Evolutionary conservation across 2,113 vertebrate species (phyloP), one percentile per base, ranked within the genome.

Genomic region (Equus quagga): DNA sequence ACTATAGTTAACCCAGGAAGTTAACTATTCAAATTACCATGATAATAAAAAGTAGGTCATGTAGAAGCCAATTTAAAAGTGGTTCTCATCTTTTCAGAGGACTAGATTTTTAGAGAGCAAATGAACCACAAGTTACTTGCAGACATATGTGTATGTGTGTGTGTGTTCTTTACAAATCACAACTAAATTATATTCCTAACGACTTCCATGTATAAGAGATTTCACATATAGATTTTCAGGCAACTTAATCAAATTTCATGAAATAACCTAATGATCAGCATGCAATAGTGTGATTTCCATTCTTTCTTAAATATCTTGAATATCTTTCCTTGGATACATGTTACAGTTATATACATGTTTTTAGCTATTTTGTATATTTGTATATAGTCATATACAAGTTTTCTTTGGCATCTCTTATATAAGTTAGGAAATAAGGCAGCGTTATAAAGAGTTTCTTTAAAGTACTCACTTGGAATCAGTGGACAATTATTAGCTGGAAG

Each of bases 121-220:
- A 86, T 72, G 67, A 89, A 76, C 46, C 33, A 49, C 6, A 94
- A 60, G 18, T 89, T 19, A 81, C 46, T 78, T 94, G 67, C 10
- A 81, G 28, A 85, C 8, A 6, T n/a, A 17, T 54, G 2, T 80
- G 15, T 44, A 12, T 56, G 5, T 81, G 21, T 36, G 11, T 81
- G 19, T 56, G 56, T 64, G n/a, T 28, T 75, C 36, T 81, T 93
- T 75, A 46, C 44, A 28, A 88, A 72, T 81, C 54, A 92, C 15
- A 75, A 76, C 49, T 94, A 93, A 70, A 76, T 87, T 76, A 91
- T 15, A 90, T 56, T 62, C n/a, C 36, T 84, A n/a, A 78, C 4
- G 5, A 76, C 41, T 88, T 56, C 90, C 26, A 75, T 18, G 56
- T 1, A 36, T 54, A 51, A 65, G 0, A 80, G 26, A 90, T 62